Evolutionary conservation across 2,888 invertebrate genomes (phyloP).

Genomic region (Eupithecia inturbata): DNA sequence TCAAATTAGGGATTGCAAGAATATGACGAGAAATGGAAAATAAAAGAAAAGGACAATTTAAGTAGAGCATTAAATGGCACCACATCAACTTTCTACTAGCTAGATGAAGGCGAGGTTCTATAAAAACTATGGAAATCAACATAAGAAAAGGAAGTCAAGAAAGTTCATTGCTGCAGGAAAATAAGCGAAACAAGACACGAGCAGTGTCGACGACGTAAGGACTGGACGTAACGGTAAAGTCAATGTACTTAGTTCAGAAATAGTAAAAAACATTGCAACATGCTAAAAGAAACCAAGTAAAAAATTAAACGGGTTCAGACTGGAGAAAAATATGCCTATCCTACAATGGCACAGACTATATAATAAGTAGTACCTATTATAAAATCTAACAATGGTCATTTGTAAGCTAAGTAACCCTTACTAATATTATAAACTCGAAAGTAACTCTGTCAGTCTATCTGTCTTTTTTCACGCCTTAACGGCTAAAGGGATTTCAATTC

Average conservation of each 20-base stretch:
- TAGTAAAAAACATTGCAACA: slow-evolving; percentile 5
- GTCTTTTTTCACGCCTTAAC: too few relatives aligned
- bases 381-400: too few relatives aligned
- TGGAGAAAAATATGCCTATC: neutral
- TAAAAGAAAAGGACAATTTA: neutral
- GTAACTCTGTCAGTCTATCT: too few relatives aligned
- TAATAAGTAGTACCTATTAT: too few relatives aligned
- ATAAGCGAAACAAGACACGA: slow-evolving; percentile 9
- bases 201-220: slow-evolving; percentile 8
- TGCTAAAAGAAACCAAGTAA: neutral
- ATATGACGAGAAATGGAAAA: neutral
- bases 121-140: neutral
- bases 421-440: too few relatives aligned
- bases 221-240: slow-evolving; percentile 15
- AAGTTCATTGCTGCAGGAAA: slow-evolving; percentile 7
- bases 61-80: neutral
- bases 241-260: slow-evolving; percentile 9
- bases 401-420: too few relatives aligned
- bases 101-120: neutral
- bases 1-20: neutral
- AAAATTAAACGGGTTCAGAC: neutral
- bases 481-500: too few relatives aligned
- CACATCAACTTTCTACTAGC: neutral
- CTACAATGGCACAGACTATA: too few relatives aligned
- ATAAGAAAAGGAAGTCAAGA: slow-evolving; percentile 5